Evolutionary conservation across 2,888 invertebrate genomes (phyloP).

Genomic region (Hirtodrosophila confusa): DNA sequence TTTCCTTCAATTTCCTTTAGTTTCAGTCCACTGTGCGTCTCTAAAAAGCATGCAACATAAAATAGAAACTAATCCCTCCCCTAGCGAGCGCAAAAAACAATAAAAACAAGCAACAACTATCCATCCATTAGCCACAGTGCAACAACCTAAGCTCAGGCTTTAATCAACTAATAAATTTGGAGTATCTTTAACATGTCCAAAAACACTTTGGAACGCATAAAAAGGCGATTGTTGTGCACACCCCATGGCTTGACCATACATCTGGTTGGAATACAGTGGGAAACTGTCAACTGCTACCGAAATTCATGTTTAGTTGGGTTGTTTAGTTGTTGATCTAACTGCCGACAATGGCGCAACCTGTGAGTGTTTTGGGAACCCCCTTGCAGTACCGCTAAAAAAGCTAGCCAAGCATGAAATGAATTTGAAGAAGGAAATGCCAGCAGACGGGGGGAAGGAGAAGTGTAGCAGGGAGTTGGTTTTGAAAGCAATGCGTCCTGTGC

Average conservation of each 20-base stretch:
- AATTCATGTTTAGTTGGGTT: constrained; percentile 18
- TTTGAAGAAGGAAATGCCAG: constrained; percentile 39
- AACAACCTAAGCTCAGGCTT: constrained; percentile 24
- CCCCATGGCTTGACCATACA: neutral
- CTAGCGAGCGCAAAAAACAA: constrained; percentile 8
- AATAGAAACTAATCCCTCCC: constrained; percentile 32
- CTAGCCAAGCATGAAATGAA: constrained; percentile 64
- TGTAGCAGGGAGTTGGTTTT: constrained; percentile 14
- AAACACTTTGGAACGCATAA: constrained; percentile 71
- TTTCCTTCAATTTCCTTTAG: neutral
- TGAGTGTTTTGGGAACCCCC: constrained; percentile 9
- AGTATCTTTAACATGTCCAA: constrained; percentile 58
- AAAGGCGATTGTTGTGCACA: constrained; percentile 65
- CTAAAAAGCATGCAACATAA: constrained; percentile 41
- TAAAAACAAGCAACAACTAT: constrained; percentile 33
- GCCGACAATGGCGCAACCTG: constrained; percentile 57
- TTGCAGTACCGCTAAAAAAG: constrained; percentile 20
- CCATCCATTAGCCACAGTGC: constrained; percentile 13
- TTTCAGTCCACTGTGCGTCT: constrained; percentile 32
- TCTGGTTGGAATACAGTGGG: constrained; percentile 22
- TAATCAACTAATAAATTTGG: constrained; percentile 54
- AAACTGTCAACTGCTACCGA: constrained; percentile 35
- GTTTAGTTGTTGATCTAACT: constrained; percentile 41
- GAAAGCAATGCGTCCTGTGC: constrained; percentile 39
- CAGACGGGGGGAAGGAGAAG: neutral